Evolutionary conservation across 2,113 vertebrate species (phyloP).

Genomic region (Noturus placidus): DNA sequence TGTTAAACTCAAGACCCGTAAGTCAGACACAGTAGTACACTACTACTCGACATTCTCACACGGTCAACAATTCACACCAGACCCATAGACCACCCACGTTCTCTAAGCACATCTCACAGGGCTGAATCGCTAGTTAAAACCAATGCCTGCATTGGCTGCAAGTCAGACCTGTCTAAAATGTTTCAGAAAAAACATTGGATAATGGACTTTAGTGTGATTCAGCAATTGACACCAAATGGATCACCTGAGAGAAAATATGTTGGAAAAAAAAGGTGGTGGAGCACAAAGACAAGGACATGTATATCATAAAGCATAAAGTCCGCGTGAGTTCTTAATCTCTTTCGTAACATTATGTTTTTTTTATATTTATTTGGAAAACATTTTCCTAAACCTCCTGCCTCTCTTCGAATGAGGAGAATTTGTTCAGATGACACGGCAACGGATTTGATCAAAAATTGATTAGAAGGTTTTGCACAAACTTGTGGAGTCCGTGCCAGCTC

Average conservation of each 20-base stretch:
- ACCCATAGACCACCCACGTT: background rate
- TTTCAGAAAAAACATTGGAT: background rate
- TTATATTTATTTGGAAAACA: background rate
- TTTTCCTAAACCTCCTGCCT: background rate
- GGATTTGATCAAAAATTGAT: background rate
- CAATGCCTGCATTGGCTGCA: background rate
- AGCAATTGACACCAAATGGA: background rate
- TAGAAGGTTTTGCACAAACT: background rate
- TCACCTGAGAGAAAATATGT: background rate
- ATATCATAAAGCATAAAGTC: background rate
- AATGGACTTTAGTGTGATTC: background rate
- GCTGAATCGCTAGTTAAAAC: background rate
- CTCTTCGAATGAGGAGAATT: background rate
- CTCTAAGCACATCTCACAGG: background rate
- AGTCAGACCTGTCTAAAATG: background rate
- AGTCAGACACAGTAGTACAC: background rate
- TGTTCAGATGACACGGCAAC: background rate
- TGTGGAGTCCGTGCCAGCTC: background rate
- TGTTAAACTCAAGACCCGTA: background rate
- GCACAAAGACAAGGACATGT: background rate
- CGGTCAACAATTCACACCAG: background rate
- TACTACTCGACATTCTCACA: background rate
- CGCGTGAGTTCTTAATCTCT: background rate
- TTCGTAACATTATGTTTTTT: background rate
- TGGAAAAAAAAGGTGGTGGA: background rate